Percentiles rank a stretch among this genome's conserved stretches.
These are phyloP conservation scores for Hanleya hanleyi DNA, from an alignment of 2,888 invertebrate genomes.

Conservation along the genomic window DNA sequence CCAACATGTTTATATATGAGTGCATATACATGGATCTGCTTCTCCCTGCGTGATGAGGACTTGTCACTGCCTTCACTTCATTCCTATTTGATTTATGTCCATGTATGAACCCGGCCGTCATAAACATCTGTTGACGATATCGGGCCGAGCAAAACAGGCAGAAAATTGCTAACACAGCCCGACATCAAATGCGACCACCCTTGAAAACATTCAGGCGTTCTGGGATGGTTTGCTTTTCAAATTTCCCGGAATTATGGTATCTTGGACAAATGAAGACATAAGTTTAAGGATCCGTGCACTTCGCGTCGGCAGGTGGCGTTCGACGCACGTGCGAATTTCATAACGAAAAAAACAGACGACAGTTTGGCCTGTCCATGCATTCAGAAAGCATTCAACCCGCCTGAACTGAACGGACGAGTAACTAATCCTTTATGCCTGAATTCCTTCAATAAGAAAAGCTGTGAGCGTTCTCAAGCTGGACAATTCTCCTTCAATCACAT, in stretches of 20 bases:
- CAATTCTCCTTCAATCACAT: too few species aligned
- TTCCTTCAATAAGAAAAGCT: too few species aligned
- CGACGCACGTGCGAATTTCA: conserved; percentile 1
- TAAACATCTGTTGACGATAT: not conserved
- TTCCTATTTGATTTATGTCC: not conserved
- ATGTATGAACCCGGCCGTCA: not conserved
- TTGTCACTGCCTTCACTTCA: not conserved
- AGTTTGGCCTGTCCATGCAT: not conserved
- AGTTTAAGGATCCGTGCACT: not conserved
- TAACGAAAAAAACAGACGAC: conserved; percentile 2
- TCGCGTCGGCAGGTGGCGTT: conserved; percentile 1
- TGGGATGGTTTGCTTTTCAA: conserved; percentile 1
- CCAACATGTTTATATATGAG: too few species aligned
- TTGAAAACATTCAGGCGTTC: not conserved
- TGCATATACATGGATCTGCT: not conserved
- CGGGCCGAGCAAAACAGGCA: not conserved
- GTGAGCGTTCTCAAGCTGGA: too few species aligned
- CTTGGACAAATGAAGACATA: not conserved
- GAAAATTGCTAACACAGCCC: not conserved
- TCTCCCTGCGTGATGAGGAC: not conserved
- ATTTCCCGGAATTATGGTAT: not conserved
- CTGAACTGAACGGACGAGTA: too few species aligned
- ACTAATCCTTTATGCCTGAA: too few species aligned
- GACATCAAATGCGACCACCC: conserved; percentile 9
- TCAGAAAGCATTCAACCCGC: not conserved